Evolutionary conservation across 1,140 invertebrate species (phyloP).

Genomic region (Telenomus remus): DNA sequence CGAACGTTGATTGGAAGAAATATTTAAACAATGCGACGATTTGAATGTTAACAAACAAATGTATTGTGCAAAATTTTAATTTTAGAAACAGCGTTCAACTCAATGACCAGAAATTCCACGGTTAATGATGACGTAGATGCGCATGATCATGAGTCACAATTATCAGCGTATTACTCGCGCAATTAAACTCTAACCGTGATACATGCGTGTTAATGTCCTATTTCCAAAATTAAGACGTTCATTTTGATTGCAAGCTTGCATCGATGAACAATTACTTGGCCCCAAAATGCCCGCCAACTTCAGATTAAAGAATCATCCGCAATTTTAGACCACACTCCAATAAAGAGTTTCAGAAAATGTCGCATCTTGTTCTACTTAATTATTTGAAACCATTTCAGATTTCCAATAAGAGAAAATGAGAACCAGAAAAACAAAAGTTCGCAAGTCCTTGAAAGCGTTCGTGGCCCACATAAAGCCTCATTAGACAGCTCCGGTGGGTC

Average conservation of each 20-base stretch:
- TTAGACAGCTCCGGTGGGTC: slow-evolving; percentile 64
- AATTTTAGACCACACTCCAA: too few relatives aligned
- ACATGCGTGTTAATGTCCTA: neutral
- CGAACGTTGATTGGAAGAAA: too few relatives aligned
- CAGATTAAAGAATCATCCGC: too few relatives aligned
- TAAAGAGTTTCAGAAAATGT: too few relatives aligned
- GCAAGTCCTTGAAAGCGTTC: slow-evolving; percentile 38
- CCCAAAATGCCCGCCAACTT: too few relatives aligned
- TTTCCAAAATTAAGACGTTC: neutral
- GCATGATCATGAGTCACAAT: slow-evolving; percentile 7
- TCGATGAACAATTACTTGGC: too few relatives aligned
- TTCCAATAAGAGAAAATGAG: slow-evolving; percentile 16
- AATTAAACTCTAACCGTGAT: neutral
- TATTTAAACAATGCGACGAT: too few relatives aligned
- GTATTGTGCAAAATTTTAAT: too few relatives aligned
- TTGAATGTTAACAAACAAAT: too few relatives aligned
- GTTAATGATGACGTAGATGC: neutral
- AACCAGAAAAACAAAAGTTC: too few relatives aligned
- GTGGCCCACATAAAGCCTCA: slow-evolving; percentile 48
- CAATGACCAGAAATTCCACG: slow-evolving; percentile 5
- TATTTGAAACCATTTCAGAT: too few relatives aligned
- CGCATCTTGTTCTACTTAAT: too few relatives aligned
- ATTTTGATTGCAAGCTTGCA: neutral
- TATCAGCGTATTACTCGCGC: neutral
- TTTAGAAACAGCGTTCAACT: neutral